phyloP scores from a whole-genome alignment of 2,797 vertebrate genomes.

The Setipinna tenuifilis region DNA sequence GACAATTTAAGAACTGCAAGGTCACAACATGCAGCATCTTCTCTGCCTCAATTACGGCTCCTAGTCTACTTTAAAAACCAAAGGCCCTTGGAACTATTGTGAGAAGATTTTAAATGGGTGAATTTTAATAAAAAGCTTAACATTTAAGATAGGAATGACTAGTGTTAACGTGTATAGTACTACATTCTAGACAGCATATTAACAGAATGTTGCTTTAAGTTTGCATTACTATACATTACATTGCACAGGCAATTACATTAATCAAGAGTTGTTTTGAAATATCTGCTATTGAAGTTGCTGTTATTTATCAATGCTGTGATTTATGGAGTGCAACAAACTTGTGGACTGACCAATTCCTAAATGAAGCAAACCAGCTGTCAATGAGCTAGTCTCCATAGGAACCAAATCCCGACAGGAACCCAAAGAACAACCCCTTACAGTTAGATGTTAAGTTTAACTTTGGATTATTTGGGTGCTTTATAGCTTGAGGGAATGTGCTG shows the following conservation, averaged over 20 bases:
- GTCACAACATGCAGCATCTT: constrained; percentile 31
- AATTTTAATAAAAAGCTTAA: neutral
- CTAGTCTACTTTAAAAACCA: neutral
- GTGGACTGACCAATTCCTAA: constrained; percentile 52
- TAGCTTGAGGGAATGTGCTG: constrained; percentile 34
- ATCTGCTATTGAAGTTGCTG: constrained; percentile 48
- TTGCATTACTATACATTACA: neutral
- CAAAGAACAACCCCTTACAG: constrained; percentile 27
- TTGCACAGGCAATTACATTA: neutral
- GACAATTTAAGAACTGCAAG: constrained; percentile 39
- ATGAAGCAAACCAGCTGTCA: constrained; percentile 63
- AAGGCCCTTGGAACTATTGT: neutral
- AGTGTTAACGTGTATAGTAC: neutral
- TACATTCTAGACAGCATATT: too few species aligned
- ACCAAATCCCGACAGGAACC: constrained; percentile 43
- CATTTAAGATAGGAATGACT: neutral
- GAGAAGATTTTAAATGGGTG: neutral
- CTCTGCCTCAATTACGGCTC: neutral
- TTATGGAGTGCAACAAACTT: constrained; percentile 51
- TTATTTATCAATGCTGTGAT: constrained; percentile 44
- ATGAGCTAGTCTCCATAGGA: constrained; percentile 38
- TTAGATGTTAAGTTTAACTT: constrained; percentile 54
- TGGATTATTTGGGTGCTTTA: constrained; percentile 49
- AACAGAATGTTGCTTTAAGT: too few species aligned
- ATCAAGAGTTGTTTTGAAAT: constrained; percentile 26